Conservation (phyloP, 2,888 invertebrate species). For the Drosophila yooni region DNA sequence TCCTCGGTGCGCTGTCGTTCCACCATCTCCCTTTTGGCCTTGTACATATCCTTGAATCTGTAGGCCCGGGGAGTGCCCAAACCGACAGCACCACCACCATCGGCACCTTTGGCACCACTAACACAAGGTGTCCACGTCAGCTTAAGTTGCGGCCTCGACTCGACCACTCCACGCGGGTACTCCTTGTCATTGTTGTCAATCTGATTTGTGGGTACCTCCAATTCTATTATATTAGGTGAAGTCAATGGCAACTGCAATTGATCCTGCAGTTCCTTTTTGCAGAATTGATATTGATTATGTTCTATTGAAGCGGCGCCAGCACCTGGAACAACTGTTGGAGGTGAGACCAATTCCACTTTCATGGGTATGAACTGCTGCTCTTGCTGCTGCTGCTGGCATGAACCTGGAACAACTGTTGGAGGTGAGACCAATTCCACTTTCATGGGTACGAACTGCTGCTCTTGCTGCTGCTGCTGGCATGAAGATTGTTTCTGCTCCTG, state of each 20-base stretch:
- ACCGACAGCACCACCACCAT: not conserved
- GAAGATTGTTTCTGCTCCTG: not conserved
- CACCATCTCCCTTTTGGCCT: constrained; percentile 70
- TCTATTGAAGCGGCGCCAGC: not conserved
- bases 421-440: not conserved
- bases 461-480: not conserved
- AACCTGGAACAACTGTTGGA: not conserved
- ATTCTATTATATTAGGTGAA: not conserved
- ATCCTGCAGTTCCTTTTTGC: not conserved
- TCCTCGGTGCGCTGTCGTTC: constrained; percentile 70
- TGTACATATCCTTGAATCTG: constrained; percentile 77
- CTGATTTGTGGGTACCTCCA: not conserved
- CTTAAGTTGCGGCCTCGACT: constrained; percentile 2
- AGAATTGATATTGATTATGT: not conserved
- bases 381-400: not conserved
- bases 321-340: not conserved
- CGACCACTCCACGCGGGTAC: not conserved
- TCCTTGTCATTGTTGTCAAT: not conserved
- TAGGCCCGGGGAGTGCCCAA: constrained; percentile 64
- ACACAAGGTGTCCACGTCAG: constrained; percentile 19
- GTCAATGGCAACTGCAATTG: not conserved
- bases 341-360: not conserved
- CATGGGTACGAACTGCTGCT: not conserved
- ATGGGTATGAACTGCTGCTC: not conserved
- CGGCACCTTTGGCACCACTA: not conserved